Evolutionary conservation across 2,113 vertebrate species (phyloP).

Genomic region (Vicugna pacos): DNA sequence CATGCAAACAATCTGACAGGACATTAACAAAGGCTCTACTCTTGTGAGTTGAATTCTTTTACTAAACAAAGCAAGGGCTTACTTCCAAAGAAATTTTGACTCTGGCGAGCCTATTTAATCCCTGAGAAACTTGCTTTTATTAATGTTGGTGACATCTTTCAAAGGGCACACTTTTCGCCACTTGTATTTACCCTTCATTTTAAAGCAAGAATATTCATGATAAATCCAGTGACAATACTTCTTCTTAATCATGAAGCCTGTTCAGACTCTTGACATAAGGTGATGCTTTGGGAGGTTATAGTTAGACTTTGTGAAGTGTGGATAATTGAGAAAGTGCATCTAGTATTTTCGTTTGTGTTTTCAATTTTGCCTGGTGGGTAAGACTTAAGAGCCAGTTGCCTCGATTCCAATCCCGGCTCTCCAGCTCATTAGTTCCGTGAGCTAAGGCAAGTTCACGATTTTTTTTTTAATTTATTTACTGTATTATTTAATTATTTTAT

Average conservation of each 20-base stretch:
- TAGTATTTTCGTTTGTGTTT: slow-evolving; percentile 22
- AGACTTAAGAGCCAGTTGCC: not conserved
- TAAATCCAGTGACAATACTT: not conserved
- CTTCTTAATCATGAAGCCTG: slow-evolving; percentile 30
- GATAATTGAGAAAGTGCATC: not conserved
- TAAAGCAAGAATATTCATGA: slow-evolving; percentile 39
- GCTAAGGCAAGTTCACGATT: not conserved
- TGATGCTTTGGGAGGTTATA: not conserved
- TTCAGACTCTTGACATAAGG: slow-evolving; percentile 12
- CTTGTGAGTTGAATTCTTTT: not conserved
- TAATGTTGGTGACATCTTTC: not conserved
- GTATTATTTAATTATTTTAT: no score
- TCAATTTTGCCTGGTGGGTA: not conserved
- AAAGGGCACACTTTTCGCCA: not conserved
- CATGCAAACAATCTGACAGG: slow-evolving; percentile 4
- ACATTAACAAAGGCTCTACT: not conserved
- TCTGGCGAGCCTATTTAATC: not conserved
- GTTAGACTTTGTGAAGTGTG: not conserved
- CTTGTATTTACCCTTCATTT: slow-evolving; percentile 27
- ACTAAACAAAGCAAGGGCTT: not conserved
- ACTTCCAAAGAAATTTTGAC: slow-evolving; percentile 6
- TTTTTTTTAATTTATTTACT: no score
- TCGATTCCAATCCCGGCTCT: not conserved
- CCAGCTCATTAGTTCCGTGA: not conserved
- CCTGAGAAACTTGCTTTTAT: slow-evolving; percentile 30